A percentile compares a stretch with the other conserved stretches of the same genome.
Evolutionary conservation across 2,797 vertebrate species (phyloP).

Genomic region (Bryconaethiops microstoma): DNA sequence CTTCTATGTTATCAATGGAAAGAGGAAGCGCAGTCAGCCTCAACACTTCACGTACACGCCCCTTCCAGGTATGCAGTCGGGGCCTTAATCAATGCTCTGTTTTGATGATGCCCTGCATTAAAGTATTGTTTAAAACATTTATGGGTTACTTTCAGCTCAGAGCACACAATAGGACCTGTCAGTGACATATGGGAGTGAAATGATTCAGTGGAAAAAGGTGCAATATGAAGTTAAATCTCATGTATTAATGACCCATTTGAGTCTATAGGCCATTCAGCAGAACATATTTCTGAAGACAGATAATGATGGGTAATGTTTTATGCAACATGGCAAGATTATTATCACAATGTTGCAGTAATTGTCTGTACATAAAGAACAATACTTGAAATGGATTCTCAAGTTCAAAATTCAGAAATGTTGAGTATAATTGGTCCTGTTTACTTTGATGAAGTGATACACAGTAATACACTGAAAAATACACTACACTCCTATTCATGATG

Average conservation of each 20-base stretch:
- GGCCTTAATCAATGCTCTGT: neutral
- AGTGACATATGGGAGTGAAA: neutral
- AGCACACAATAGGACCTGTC: neutral
- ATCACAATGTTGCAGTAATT: no score
- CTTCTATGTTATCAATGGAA: conserved; percentile 96
- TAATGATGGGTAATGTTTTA: no score
- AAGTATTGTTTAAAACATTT: neutral
- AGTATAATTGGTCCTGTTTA: no score
- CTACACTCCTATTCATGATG: no score
- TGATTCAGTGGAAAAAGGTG: neutral
- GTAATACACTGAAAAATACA: no score
- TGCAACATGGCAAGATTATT: no score
- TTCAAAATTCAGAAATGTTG: no score
- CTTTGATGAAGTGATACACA: no score
- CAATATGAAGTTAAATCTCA: no score
- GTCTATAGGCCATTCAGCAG: neutral
- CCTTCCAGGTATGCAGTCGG: conserved; percentile 70
- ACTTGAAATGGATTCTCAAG: no score
- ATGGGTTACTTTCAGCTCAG: neutral
- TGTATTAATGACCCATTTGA: no score
- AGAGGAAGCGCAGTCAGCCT: conserved; percentile 94
- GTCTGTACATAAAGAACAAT: no score
- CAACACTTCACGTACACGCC: conserved; percentile 95
- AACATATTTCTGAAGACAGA: neutral
- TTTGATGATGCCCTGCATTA: neutral